A percentile compares a stretch with the other conserved stretches of the same genome.
These are phyloP conservation scores for Pseudococcus jackbeardsleyi DNA, from an alignment of 2,888 invertebrate genomes.

Conservation along the genomic window DNA sequence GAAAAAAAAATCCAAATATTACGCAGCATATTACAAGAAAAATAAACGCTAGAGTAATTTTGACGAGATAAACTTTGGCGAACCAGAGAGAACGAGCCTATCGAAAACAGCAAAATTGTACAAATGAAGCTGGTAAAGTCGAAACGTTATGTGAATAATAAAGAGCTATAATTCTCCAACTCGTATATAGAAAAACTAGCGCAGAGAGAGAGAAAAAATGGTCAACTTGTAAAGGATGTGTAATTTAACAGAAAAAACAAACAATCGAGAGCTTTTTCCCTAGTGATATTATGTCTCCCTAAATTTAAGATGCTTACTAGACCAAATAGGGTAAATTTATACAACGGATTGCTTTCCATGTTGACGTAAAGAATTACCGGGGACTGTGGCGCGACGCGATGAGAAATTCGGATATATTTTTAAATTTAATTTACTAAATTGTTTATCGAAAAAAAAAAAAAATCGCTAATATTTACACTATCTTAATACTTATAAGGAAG, in stretches of 20 bases:
- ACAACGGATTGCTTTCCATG: constrained; percentile 43
- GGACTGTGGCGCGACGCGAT: not conserved
- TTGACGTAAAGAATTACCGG: constrained; percentile 38
- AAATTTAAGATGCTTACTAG: constrained; percentile 52
- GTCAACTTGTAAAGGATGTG: constrained; percentile 49
- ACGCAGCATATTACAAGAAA: constrained; percentile 9
- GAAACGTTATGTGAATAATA: constrained; percentile 50
- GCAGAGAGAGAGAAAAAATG: not conserved
- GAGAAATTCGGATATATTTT: constrained; percentile 6
- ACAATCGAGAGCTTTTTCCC: constrained; percentile 48
- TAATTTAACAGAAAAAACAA: constrained; percentile 56
- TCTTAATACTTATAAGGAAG: constrained; percentile 20
- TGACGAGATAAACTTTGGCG: constrained; percentile 30
- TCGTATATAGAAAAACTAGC: not conserved
- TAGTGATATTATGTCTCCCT: constrained; percentile 51
- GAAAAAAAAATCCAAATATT: constrained; percentile 24
- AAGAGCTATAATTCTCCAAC: constrained; percentile 41
- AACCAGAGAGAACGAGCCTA: constrained; percentile 1
- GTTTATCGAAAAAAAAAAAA: constrained; percentile 23
- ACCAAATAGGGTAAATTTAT: constrained; percentile 53
- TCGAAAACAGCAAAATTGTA: constrained; percentile 25
- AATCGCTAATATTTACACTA: not conserved
- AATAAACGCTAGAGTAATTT: constrained; percentile 12
- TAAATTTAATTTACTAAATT: constrained; percentile 46
- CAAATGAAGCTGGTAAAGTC: constrained; percentile 41